These are phyloP conservation scores for Peromyscus leucopus DNA, from an alignment of 2,113 vertebrate species.

Conservation along the genomic window DNA sequence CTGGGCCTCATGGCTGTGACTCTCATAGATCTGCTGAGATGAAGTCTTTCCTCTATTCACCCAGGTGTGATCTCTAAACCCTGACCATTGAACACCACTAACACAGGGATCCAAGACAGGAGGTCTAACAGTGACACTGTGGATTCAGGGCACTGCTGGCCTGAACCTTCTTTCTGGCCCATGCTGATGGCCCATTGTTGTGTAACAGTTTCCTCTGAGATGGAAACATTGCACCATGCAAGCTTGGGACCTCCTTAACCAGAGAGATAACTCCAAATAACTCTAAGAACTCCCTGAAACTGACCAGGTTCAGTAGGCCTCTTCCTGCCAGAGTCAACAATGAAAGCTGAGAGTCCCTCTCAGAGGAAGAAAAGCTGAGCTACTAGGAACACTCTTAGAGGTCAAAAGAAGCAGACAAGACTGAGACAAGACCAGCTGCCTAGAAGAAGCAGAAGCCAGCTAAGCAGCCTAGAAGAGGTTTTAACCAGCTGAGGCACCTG, in stretches of 20 bases:
- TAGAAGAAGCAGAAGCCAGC: not conserved
- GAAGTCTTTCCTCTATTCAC: not conserved
- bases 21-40: not conserved
- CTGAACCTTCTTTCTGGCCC: not conserved
- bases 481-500: not conserved
- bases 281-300: not conserved
- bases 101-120: not conserved
- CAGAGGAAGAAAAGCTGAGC: not conserved
- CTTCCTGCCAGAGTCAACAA: not conserved
- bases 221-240: not conserved
- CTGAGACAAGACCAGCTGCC: not conserved
- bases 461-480: not conserved
- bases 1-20: not conserved
- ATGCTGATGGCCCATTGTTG: not conserved
- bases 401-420: not conserved
- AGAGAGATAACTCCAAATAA: not conserved
- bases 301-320: not conserved
- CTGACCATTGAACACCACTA: not conserved
- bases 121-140: not conserved
- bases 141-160: not conserved
- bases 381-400: not conserved
- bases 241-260: not conserved
- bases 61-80: not conserved
- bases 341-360: not conserved
- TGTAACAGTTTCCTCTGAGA: not conserved